Evolutionary conservation across 1,140 invertebrate genomes (phyloP), one percentile per base, ranked within the genome.

Genomic region (Plectrocnemia conspersa): DNA sequence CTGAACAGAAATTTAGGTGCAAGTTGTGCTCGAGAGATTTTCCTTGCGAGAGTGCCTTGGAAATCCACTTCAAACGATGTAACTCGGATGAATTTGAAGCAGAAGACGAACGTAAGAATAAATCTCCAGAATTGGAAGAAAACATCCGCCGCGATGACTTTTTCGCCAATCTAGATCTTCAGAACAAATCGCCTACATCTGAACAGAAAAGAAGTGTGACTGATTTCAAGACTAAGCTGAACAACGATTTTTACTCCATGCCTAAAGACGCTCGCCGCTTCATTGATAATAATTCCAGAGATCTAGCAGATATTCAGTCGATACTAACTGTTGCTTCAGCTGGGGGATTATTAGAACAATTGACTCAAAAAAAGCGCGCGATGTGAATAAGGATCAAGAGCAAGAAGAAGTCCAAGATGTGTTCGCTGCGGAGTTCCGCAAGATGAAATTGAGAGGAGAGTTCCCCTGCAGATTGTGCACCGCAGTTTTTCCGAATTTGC

Each of bases 401-500:
- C 85, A 86, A 49, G 87, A 90, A 65, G 88, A 89, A 65, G 79
- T 82, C 1, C 88, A 90, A 66, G 88, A 91, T 61, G 80, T 81
- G 18, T 90, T 89, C 61, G 84, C 85, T 1, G 80, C 82, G 1
- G 86, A 89, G 62, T 89, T 90, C 49, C 76, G 89, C 1, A 82
- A 84, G 50, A 91, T 91, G 89, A 92, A 92, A 64, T 64, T 89
- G 15, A 82, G 88, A 38, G 88, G 89, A 0, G 88, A 92, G 66
- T 93, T 93, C 64, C 89, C 91, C 1, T 96, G 92, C 66, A 79
- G 90, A 54, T 75, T 93, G 4, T 96, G 92, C 69, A 79, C 80
- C 0, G 81, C 84, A 0, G 81, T 91, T 2, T 94, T 93, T 62
- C 88, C 89, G 0, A 95, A 93, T 66, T 72, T 94, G n/a, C 78